Evolutionary conservation across 2,888 invertebrate species (phyloP).

Genomic region (Anaspis maculata): DNA sequence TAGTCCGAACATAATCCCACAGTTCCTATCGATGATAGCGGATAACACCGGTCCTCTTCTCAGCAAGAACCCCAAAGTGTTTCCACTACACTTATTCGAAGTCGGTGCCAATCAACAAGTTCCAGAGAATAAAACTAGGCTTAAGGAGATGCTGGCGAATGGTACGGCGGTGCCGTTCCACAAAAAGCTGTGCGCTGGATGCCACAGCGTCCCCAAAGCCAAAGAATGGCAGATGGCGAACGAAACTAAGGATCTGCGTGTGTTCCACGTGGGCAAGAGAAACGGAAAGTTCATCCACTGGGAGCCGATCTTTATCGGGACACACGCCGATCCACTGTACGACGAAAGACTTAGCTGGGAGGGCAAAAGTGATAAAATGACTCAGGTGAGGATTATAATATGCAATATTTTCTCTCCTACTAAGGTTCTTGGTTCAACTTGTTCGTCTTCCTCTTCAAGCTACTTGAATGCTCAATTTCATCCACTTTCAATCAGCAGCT

Average conservation of each 20-base stretch:
- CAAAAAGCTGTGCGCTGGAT: slow-evolving; percentile 79
- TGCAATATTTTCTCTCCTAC: not conserved
- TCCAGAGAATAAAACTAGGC: slow-evolving; percentile 66
- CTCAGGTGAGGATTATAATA: slow-evolving; percentile 79
- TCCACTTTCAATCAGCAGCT: too few species aligned
- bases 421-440: not conserved
- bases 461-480: too few species aligned
- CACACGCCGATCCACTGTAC: slow-evolving; percentile 78
- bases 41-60: slow-evolving; percentile 56
- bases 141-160: slow-evolving; percentile 58
- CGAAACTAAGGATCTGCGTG: slow-evolving; percentile 63
- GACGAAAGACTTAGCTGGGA: slow-evolving; percentile 92
- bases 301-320: slow-evolving; percentile 93
- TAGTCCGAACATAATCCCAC: slow-evolving; percentile 68
- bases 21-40: slow-evolving; percentile 79
- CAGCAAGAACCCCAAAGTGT: slow-evolving; percentile 60
- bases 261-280: slow-evolving; percentile 79
- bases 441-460: not conserved
- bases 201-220: slow-evolving; percentile 80
- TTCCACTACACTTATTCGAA: slow-evolving; percentile 84
- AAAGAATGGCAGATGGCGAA: slow-evolving; percentile 74
- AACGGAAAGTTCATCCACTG: slow-evolving; percentile 72
- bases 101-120: slow-evolving; percentile 60
- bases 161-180: slow-evolving; percentile 86
- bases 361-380: slow-evolving; percentile 93